A percentile compares a stretch with the other conserved stretches of the same genome.
Evolutionary conservation across 1,140 invertebrate genomes (phyloP).

Genomic region (Dryas iulia): DNA sequence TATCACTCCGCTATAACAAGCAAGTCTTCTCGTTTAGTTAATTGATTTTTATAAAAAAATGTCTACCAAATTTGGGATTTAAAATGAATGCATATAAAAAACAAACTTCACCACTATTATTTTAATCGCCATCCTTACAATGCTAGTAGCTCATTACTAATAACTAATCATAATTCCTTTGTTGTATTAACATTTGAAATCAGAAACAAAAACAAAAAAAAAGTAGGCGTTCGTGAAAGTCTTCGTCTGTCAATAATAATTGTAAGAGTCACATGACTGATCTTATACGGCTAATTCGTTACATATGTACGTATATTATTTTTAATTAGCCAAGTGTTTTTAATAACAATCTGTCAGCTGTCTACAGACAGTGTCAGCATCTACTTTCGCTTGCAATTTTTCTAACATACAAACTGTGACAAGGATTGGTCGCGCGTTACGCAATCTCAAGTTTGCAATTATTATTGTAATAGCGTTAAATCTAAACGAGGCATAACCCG

Average conservation of each 20-base stretch:
- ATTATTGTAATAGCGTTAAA: slow-evolving; percentile 65
- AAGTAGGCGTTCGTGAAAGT: slow-evolving; percentile 23
- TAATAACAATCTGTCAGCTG: slow-evolving; percentile 30
- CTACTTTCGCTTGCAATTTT: slow-evolving; percentile 67
- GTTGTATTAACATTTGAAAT: neutral
- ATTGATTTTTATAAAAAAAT: too few species aligned
- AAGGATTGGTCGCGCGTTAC: slow-evolving; percentile 32
- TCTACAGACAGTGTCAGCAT: slow-evolving; percentile 14
- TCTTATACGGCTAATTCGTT: slow-evolving; percentile 22
- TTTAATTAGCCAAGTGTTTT: slow-evolving; percentile 28
- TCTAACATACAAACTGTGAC: slow-evolving; percentile 38
- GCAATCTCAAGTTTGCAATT: slow-evolving; percentile 48
- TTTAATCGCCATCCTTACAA: too few species aligned
- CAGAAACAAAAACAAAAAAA: neutral
- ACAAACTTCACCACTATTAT: too few species aligned
- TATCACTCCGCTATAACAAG: too few species aligned
- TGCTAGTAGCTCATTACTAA: too few species aligned
- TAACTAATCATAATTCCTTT: neutral
- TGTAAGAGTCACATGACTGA: slow-evolving; percentile 23
- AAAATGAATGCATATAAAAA: too few species aligned
- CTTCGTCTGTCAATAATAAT: slow-evolving; percentile 15
- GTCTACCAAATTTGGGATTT: too few species aligned
- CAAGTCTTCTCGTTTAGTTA: too few species aligned
- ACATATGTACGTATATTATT: slow-evolving; percentile 23
- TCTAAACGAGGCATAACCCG: slow-evolving; percentile 44